phyloP scores from a whole-genome alignment of 37 sponge, comb jelly and placozoan species.

The Beroe ovata region DNA sequence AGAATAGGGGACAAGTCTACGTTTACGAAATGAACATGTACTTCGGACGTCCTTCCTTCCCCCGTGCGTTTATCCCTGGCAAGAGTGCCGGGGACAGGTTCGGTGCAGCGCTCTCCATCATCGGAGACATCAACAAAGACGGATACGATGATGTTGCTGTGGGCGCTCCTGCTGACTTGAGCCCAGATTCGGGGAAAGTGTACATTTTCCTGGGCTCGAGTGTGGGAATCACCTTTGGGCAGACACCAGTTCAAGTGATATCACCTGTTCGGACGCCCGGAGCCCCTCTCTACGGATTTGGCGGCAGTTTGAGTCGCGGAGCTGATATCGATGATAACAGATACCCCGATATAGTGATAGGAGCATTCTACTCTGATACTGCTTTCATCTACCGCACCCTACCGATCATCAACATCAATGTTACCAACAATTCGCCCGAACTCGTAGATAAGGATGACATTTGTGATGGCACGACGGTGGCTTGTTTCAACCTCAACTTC shows the following conservation, averaged over 20 bases:
- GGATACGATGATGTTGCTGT: constrained; percentile 29
- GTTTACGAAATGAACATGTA: constrained; percentile 11
- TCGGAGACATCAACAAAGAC: constrained; percentile 64
- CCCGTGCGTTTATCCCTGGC: neutral
- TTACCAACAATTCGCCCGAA: neutral
- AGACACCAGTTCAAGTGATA: constrained; percentile 4
- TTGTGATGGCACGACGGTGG: neutral
- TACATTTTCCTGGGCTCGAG: constrained; percentile 33
- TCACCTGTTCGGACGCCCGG: neutral
- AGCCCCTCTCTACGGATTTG: constrained; percentile 16
- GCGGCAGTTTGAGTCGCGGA: constrained; percentile 30
- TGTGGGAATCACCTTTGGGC: neutral
- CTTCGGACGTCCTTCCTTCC: neutral
- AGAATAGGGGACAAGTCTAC: neutral
- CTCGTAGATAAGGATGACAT: constrained; percentile 23
- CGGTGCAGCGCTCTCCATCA: constrained; percentile 10
- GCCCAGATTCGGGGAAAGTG: constrained; percentile 37
- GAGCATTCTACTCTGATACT: neutral
- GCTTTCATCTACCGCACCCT: constrained; percentile 36
- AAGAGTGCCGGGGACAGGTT: neutral
- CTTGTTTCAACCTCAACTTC: constrained; percentile 6
- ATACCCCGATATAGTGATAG: constrained; percentile 27
- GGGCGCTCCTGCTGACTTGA: constrained; percentile 36
- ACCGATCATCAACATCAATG: constrained; percentile 27
- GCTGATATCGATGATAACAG: neutral